Evolutionary conservation across 2,888 invertebrate species (phyloP), one percentile per base, ranked within the genome.

Genomic region (Agrochola circellaris): DNA sequence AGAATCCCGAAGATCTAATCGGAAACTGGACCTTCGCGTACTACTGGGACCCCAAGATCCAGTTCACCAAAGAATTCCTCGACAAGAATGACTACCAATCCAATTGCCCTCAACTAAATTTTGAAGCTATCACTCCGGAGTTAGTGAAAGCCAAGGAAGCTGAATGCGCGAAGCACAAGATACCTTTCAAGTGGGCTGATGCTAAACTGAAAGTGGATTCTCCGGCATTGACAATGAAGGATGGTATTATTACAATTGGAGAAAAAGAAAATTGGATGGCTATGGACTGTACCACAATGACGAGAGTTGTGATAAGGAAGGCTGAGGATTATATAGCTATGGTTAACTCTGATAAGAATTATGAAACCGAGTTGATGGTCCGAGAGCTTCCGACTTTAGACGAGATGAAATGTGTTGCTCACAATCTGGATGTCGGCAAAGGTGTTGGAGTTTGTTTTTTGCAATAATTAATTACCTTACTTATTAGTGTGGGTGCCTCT

Each of bases 131-230:
- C 8, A 42, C 73, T 0, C 65, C 71, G 13, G 77, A 76, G 6
- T 60, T 66, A 0, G 30, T 84, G 8, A 72, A 74, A 45, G 13
- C 64, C 1, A 82, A 73, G 17, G 11, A 76, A 60, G 38, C 60
- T 7, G 68, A 87, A 76, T 87, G 87, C 20, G 42, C 62, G 0
- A 26, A 76, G 4, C 0, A 62, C 13, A 54, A 62, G 2, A 38
- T 77, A 2, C 87, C 87, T 20, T 87, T 87, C 69, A 66, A 72
- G 13, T 87, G 87, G 84, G 64, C 67, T 34, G 80, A 84, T 64
- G 84, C 73, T 8, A 81, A 70, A 23, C 23, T 87, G 30, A 74
- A 30, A 30, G 7, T 86, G 8, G 65, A 75, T 23, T 48, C 79
- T 34, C 72, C 78, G 0, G 26, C 20, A 20, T 17, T 79, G 23